Percentiles rank a stretch among this genome's conserved stretches.
phyloP scores from a whole-genome alignment of 2,113 vertebrate species.

The Scolopax mira region DNA sequence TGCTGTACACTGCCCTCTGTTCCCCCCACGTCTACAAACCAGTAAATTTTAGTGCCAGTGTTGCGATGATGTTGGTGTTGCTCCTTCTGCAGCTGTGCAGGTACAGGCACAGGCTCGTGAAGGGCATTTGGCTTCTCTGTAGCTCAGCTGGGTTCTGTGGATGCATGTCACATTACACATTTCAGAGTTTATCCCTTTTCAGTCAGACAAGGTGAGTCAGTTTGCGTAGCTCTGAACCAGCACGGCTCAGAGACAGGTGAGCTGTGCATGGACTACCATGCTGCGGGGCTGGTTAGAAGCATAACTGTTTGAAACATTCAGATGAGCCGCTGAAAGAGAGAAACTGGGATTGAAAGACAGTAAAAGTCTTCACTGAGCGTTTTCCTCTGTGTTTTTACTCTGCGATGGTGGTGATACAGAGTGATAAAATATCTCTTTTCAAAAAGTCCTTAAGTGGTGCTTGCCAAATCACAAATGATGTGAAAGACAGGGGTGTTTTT shows the following conservation, averaged over 20 bases:
- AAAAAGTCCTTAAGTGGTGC: not conserved
- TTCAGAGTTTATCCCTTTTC: not conserved
- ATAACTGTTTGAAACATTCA: not conserved
- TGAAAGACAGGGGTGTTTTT: not conserved
- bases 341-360: not conserved
- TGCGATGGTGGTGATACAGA: not conserved
- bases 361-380: not conserved
- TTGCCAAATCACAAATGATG: not conserved
- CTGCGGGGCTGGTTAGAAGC: not conserved
- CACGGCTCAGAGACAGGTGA: not conserved
- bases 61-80: not conserved
- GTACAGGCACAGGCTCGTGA: not conserved
- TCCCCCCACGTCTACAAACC: fast-evolving
- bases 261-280: not conserved
- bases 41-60: not conserved
- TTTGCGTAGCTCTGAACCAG: not conserved
- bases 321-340: not conserved
- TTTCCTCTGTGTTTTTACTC: not conserved
- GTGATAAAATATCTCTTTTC: not conserved
- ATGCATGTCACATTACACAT: not conserved
- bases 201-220: not conserved
- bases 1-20: not conserved
- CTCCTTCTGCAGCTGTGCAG: not conserved
- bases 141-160: not conserved
- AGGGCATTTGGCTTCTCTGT: fast-evolving